A percentile compares a stretch with the other conserved stretches of the same genome.
Evolutionary conservation across 2,113 vertebrate genomes (phyloP).

Genomic region (Piliocolobus tephrosceles): DNA sequence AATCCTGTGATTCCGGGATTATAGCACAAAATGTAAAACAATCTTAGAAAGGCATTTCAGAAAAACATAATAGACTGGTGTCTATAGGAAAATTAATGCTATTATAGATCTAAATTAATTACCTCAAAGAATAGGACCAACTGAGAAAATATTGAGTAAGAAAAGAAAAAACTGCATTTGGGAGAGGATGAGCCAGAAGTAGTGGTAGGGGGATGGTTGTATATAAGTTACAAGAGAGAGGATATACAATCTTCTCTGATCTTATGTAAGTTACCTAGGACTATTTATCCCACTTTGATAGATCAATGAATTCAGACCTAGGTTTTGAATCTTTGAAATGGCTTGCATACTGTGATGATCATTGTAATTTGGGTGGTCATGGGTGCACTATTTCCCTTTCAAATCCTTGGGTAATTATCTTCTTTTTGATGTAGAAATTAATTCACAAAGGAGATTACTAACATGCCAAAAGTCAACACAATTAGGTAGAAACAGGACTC

Average conservation of each 20-base stretch:
- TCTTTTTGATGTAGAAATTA: constrained; percentile 28
- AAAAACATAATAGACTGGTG: neutral
- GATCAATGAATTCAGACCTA: neutral
- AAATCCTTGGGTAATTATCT: neutral
- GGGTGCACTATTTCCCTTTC: neutral
- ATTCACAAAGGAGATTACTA: constrained; percentile 4
- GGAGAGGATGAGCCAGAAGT: neutral
- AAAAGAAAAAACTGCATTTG: neutral
- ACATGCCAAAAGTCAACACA: neutral
- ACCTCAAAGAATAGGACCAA: neutral
- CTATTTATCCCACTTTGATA: neutral
- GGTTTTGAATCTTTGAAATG: constrained; percentile 2
- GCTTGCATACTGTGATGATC: neutral
- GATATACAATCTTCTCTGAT: neutral
- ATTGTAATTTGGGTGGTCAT: neutral
- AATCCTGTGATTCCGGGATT: neutral
- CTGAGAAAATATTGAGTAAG: neutral
- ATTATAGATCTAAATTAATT: neutral
- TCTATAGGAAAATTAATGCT: neutral
- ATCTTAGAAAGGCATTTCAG: neutral
- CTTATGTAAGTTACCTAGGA: neutral
- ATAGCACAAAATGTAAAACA: neutral
- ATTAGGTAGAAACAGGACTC: neutral
- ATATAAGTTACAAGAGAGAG: neutral
- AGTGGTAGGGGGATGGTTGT: neutral